Base-by-base conservation (phyloP, 1,140 invertebrate species). In the Cydia strobilella region DNA sequence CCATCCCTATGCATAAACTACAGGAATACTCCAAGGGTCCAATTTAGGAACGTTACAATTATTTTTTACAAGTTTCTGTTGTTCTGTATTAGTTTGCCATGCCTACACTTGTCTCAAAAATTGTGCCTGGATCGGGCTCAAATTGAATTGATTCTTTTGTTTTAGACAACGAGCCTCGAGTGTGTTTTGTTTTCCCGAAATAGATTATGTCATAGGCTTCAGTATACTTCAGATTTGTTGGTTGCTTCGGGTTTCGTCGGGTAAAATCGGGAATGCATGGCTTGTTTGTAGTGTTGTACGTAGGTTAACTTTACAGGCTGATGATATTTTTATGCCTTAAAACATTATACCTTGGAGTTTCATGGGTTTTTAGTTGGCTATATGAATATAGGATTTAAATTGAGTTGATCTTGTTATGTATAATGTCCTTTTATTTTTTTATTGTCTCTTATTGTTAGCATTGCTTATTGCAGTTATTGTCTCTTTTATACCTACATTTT, bases 171-270 rank as follows among this genome's bases (percentile, higher is more conserved):
- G 54, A 10, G n/a, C 15, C 6, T 2, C 51, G 18, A 59, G 51
- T 20, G 51, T 59, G 51, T 59, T 59, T 59, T 59, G 54, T 59
- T 59, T 59, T 59, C 2, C 20, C 20, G 18, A 59, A 51, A 59
- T 23, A 59, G 54, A 23, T 59, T 59, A 7, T n/a, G n/a, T 59
- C 54, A 23, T 59, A 59, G 18, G 48, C 9, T 51, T 51, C n/a
- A 10, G 54, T 10, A 39, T 59, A 23, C 51, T 54, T n/a, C 48
- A 54, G n/a, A n/a, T 54, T 59, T 59, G 54, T 59, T 59, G 20
- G 18, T 59, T 59, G 12, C 18, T 20, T n/a, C 20, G 18, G 54
- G 54, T 23, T 59, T 10, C 54, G 54, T 59, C 7, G 54, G 54
- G 4, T 7, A 54, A 20, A 54, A 54, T 54, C 4, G 51, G 51